Evolutionary conservation across 2,888 invertebrate genomes (phyloP).

Genomic region (Pristionchus mayeri): DNA sequence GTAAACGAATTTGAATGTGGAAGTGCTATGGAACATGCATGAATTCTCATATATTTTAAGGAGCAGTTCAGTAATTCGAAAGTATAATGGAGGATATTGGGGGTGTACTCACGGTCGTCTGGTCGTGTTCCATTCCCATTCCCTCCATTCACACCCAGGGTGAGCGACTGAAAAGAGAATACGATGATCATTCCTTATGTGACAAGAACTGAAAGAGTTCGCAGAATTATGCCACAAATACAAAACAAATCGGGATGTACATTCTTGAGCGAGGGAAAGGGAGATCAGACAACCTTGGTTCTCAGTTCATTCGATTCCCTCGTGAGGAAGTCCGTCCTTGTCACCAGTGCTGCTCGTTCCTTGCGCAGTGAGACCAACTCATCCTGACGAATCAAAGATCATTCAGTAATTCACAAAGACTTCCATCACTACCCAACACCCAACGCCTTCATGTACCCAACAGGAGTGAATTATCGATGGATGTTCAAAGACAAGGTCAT

Average conservation of each 20-base stretch:
- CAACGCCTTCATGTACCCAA: no score
- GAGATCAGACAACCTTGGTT: neutral
- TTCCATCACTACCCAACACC: no score
- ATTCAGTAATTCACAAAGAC: no score
- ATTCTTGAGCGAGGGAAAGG: no score
- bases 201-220: no score
- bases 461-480: no score
- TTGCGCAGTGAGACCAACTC: neutral
- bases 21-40: neutral
- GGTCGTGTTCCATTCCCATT: neutral
- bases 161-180: neutral
- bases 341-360: neutral
- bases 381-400: slow-evolving; percentile 6
- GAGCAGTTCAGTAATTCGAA: no score
- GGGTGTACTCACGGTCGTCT: slow-evolving; percentile 19
- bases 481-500: no score
- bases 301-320: slow-evolving; percentile 6
- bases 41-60: neutral
- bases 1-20: neutral
- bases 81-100: neutral
- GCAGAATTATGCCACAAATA: no score
- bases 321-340: neutral
- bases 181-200: no score
- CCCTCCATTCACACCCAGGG: neutral
- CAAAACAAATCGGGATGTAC: no score